Conservation (phyloP, 2,113 vertebrate species). For the Calidris pygmaea region DNA sequence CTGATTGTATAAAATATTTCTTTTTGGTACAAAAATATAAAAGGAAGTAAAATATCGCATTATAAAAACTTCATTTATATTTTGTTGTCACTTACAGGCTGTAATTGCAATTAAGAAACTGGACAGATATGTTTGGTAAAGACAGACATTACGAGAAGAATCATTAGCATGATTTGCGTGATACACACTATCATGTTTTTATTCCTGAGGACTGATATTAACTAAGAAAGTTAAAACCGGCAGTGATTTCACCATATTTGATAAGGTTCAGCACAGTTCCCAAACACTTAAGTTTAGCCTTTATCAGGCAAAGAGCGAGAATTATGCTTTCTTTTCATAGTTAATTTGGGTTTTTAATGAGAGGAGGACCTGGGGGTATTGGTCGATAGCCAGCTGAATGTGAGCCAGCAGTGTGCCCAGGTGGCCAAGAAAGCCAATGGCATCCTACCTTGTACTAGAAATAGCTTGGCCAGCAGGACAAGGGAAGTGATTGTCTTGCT, state of each 20-base stretch:
- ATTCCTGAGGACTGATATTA: background rate
- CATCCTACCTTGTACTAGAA: background rate
- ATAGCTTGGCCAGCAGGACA: background rate
- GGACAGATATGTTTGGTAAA: background rate
- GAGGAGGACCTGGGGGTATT: background rate
- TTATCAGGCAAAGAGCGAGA: background rate
- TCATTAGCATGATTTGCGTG: background rate
- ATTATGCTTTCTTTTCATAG: background rate
- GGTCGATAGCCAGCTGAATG: background rate
- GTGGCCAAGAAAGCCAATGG: background rate
- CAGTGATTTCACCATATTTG: background rate
- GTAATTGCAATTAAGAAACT: background rate
- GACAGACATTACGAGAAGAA: background rate
- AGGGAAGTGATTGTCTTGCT: background rate
- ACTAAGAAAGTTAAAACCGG: background rate
- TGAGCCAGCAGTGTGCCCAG: background rate
- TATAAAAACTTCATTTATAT: background rate
- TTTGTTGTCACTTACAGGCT: background rate
- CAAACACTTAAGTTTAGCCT: background rate
- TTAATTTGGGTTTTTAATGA: background rate
- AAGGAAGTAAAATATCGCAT: background rate
- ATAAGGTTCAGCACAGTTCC: background rate
- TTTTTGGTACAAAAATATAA: background rate
- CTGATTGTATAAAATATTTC: background rate
- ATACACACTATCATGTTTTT: background rate